Percentiles rank a stretch among this genome's conserved stretches.
Evolutionary conservation across 1,140 invertebrate species (phyloP).

Genomic region (Micrasema longulum): DNA sequence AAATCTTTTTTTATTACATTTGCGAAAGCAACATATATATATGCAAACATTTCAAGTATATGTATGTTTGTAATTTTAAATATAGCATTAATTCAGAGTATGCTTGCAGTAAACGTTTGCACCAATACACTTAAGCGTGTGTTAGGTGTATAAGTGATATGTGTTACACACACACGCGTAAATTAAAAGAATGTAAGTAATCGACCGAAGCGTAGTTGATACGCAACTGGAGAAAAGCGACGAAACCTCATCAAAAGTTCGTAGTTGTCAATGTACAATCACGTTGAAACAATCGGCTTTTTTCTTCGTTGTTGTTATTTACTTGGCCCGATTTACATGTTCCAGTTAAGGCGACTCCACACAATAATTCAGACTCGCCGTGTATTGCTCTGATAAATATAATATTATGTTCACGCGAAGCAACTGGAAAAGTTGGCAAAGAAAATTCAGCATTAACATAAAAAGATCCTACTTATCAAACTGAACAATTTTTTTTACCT

Average conservation of each 20-base stretch:
- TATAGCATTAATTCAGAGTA: neutral
- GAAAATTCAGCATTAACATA: no score
- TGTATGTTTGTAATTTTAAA: slow-evolving; percentile 9
- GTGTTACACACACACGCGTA: slow-evolving; percentile 25
- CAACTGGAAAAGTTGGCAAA: no score
- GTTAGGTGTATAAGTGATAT: slow-evolving; percentile 16
- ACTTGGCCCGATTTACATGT: neutral
- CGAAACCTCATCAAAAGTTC: neutral
- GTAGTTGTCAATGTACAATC: neutral
- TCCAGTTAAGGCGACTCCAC: slow-evolving; percentile 17
- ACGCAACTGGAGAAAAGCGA: neutral
- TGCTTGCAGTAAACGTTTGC: neutral
- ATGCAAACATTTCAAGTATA: neutral
- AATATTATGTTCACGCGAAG: no score
- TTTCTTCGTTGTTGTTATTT: neutral
- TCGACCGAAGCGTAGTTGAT: slow-evolving; percentile 11
- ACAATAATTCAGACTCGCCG: slow-evolving; percentile 29
- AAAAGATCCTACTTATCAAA: no score
- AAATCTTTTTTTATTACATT: neutral
- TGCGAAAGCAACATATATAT: neutral
- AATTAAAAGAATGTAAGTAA: slow-evolving; percentile 21
- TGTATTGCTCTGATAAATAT: slow-evolving; percentile 21
- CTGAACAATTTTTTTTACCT: no score
- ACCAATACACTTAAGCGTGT: slow-evolving; percentile 6
- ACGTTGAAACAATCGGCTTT: neutral